Evolutionary conservation across 1,140 invertebrate species (phyloP).

Genomic region (Drosophila setifemur): DNA sequence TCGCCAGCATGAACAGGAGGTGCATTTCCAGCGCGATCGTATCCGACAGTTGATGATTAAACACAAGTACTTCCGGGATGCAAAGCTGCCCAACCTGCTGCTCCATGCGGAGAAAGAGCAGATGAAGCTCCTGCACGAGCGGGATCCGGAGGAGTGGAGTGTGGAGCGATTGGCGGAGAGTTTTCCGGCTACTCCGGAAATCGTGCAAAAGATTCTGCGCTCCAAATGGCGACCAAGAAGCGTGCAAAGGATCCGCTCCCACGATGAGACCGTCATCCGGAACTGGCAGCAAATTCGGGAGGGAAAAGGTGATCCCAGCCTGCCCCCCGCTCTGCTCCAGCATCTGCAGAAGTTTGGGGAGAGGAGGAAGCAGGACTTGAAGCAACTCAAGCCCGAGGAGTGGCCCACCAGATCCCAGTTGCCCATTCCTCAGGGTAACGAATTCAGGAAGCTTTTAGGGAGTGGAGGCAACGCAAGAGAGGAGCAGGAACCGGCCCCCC

Average conservation of each 20-base stretch:
- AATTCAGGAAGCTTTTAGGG: slow-evolving; percentile 83
- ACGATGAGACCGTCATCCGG: slow-evolving; percentile 86
- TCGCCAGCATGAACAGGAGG: slow-evolving; percentile 82
- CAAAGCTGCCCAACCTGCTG: slow-evolving; percentile 88
- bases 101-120: slow-evolving; percentile 93
- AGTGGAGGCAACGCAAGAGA: not conserved
- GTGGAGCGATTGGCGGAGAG: slow-evolving; percentile 88
- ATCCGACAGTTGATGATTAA: slow-evolving; percentile 86
- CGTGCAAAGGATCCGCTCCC: slow-evolving; percentile 84
- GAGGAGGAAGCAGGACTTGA: slow-evolving; percentile 30
- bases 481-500: not conserved
- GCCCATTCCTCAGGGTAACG: slow-evolving; percentile 69
- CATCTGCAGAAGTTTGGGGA: slow-evolving; percentile 86
- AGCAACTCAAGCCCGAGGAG: slow-evolving; percentile 33
- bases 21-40: slow-evolving; percentile 74
- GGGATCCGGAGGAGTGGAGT: slow-evolving; percentile 89
- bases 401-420: slow-evolving; percentile 43
- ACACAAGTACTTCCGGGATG: slow-evolving; percentile 89
- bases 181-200: slow-evolving; percentile 88
- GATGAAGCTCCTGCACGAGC: slow-evolving; percentile 87
- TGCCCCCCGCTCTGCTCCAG: slow-evolving; percentile 82
- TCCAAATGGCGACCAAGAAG: slow-evolving; percentile 85
- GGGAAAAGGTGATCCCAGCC: slow-evolving; percentile 83
- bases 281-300: slow-evolving; percentile 87
- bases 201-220: slow-evolving; percentile 85